A percentile compares a stretch with the other conserved stretches of the same genome.
phyloP scores from a whole-genome alignment of 1,140 invertebrate species.

The Steinernema feltiae region DNA sequence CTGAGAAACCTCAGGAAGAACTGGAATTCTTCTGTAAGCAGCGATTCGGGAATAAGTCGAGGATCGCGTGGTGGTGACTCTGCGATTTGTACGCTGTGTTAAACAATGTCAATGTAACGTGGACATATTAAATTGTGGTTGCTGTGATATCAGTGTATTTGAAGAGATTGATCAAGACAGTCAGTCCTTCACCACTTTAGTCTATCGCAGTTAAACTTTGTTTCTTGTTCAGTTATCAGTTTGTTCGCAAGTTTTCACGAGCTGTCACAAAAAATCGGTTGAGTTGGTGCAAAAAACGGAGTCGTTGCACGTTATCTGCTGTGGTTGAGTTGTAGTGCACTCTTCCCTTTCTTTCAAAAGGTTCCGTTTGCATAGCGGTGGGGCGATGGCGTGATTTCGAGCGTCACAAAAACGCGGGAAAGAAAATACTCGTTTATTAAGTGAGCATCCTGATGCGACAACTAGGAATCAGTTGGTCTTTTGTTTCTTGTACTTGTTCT shows the following conservation, averaged over 20 bases:
- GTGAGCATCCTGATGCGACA: neutral
- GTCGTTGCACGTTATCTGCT: too few species aligned
- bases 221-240: too few species aligned
- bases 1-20: neutral
- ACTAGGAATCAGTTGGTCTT: neutral
- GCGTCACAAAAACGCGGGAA: neutral
- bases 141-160: too few species aligned
- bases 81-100: neutral
- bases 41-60: neutral
- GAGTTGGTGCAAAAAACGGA: too few species aligned
- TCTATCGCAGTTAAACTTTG: too few species aligned
- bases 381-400: neutral
- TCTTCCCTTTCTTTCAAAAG: neutral
- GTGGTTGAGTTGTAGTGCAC: too few species aligned
- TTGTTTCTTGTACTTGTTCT: slow-evolving; percentile 45
- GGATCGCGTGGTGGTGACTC: neutral
- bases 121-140: too few species aligned
- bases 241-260: too few species aligned
- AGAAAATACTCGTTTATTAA: neutral
- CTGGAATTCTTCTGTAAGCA: neutral
- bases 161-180: too few species aligned
- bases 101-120: too few species aligned
- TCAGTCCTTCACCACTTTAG: too few species aligned
- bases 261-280: too few species aligned
- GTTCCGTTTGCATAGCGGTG: neutral